phyloP scores from a whole-genome alignment of 2,888 invertebrate genomes.

The Melinaea marsaeus region DNA sequence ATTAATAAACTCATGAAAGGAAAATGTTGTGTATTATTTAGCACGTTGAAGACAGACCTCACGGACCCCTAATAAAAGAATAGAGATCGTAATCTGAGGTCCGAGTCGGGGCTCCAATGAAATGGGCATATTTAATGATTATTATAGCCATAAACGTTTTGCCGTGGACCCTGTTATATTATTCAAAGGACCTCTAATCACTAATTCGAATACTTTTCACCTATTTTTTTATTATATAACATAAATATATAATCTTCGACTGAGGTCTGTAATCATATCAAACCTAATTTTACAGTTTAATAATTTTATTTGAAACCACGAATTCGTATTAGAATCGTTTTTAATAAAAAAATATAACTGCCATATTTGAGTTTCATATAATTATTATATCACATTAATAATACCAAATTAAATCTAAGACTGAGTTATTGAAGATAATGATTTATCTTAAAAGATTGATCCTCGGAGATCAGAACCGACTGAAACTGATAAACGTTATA shows the following conservation, averaged over 20 bases:
- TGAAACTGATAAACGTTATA: too few relatives aligned
- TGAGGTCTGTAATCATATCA: slow-evolving; percentile 12
- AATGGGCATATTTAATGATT: slow-evolving; percentile 75
- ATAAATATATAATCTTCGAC: slow-evolving; percentile 20
- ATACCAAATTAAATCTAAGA: too few relatives aligned
- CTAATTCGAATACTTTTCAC: slow-evolving; percentile 63
- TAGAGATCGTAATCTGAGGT: slow-evolving; percentile 73
- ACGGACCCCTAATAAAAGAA: slow-evolving; percentile 63
- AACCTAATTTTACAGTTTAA: neutral
- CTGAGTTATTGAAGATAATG: too few relatives aligned
- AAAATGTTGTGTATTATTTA: too few relatives aligned
- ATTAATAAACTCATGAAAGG: too few relatives aligned
- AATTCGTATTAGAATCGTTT: too few relatives aligned
- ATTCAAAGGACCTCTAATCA: slow-evolving; percentile 54
- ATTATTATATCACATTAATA: too few relatives aligned
- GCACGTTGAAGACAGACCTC: slow-evolving; percentile 8
- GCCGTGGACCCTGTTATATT: slow-evolving; percentile 55
- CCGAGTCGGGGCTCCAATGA: slow-evolving; percentile 68
- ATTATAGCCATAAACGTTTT: slow-evolving; percentile 72
- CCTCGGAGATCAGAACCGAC: too few relatives aligned
- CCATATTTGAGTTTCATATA: too few relatives aligned
- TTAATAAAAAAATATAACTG: too few relatives aligned
- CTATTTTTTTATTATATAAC: slow-evolving; percentile 42
- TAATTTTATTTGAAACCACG: too few relatives aligned
- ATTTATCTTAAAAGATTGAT: too few relatives aligned